Evolutionary conservation across 2,797 vertebrate species (phyloP), one percentile per base, ranked within the genome.

Genomic region (Gastrophryne carolinensis): DNA sequence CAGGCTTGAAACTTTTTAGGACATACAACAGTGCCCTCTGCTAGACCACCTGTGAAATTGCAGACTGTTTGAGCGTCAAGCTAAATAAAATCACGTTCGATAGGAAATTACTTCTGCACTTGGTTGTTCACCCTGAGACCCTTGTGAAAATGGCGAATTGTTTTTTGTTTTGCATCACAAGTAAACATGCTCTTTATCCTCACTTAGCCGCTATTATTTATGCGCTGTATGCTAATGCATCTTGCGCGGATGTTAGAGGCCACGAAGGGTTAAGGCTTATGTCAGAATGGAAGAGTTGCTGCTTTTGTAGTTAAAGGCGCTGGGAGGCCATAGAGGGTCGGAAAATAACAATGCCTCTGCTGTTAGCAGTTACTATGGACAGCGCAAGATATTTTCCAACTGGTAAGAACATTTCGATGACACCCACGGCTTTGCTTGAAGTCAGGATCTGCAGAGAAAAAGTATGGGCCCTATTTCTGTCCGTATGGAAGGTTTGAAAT

Each of bases 1-100:
- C 5, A 29, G 24, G 7, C 1, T 10, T 29, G 12, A 23, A 2
- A 27, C 12, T 29, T 34, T 57, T 64, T 44, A 15, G 3, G 2
- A 58, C 50, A 53, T 52, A 8, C 17, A 8, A 23, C 44, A 53
- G 34, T 63, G 58, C 58, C 74, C 66, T 56, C 74, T 71, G 10
- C 37, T 57, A 67, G 74, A 12, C 15, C 0, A 2, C 26, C 4
- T 21, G 1, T 12, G 13, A 21, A 34, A 64, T 50, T 49, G 35
- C 58, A 30, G 19, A 8, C 58, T 11, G 12, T 62, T 54, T 13
- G 21, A 5, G 23, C 13, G n/a, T 2, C 29, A 49, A 60, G 23
- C 39, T 10, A 30, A 34, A 34, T 13, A 26, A 32, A 17, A 4
- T n/a, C n/a, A 12, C 12, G 29, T 35, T 70, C 62, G 19, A 35